Conservation (phyloP, 2,113 vertebrate species). For the Stomatorhinus ivindoensis region DNA sequence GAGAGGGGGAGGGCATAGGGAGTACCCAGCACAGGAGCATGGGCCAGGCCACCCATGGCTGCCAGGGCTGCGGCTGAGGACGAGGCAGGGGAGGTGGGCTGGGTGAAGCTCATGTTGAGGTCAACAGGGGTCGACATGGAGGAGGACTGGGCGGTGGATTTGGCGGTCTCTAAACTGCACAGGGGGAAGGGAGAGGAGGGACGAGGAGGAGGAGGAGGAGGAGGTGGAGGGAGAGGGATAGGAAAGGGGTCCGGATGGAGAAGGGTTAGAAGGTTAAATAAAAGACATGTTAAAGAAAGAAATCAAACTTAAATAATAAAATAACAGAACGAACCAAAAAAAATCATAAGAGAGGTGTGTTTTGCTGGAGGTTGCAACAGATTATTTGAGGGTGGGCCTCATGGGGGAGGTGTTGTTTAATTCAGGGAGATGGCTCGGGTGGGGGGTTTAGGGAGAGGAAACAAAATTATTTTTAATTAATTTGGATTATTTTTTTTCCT, state of each 20-base stretch:
- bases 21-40: conserved; percentile 72
- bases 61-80: conserved; percentile 68
- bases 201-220: conserved; percentile 8
- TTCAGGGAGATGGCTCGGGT: conserved; percentile 65
- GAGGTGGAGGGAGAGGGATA: conserved; percentile 10
- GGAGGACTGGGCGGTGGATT: conserved; percentile 93
- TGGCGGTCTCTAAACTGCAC: conserved; percentile 94
- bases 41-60: conserved; percentile 68
- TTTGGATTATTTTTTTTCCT: conserved; percentile 44
- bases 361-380: conserved; percentile 64
- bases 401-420: conserved; percentile 64
- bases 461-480: conserved; percentile 54
- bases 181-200: conserved; percentile 29
- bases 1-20: conserved; percentile 87
- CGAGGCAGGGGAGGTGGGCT: conserved; percentile 62
- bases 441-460: conserved; percentile 60
- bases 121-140: conserved; percentile 85
- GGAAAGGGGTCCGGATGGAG: conserved; percentile 54
- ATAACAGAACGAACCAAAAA: conserved; percentile 22
- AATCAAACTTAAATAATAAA: conserved; percentile 43
- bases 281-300: conserved; percentile 66
- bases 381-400: conserved; percentile 60
- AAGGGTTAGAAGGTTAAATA: conserved; percentile 71
- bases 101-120: conserved; percentile 86
- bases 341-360: conserved; percentile 66